A percentile compares a stretch with the other conserved stretches of the same genome.
Evolutionary conservation across 2,113 vertebrate species (phyloP).

Genomic region (Eudyptes chrysolophus): DNA sequence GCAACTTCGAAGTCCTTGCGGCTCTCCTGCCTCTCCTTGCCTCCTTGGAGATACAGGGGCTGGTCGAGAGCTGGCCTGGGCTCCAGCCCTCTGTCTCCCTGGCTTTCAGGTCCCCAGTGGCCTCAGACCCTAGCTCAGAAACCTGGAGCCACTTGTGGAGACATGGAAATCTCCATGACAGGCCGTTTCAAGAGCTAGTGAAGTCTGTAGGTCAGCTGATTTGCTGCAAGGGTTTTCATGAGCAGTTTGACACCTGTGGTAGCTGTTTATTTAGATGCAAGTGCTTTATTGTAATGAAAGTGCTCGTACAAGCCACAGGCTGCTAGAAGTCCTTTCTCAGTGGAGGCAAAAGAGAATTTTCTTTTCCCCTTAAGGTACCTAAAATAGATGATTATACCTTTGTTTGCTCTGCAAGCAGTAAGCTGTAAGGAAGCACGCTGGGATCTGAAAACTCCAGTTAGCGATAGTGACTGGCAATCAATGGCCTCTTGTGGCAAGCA

Average conservation of each 20-base stretch:
- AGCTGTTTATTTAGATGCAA: background rate
- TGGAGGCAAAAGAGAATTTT: background rate
- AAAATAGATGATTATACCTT: background rate
- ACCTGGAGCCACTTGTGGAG: background rate
- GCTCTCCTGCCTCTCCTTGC: background rate
- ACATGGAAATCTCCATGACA: background rate
- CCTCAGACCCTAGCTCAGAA: background rate
- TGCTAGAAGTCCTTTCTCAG: background rate
- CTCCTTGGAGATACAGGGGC: rapidly evolving
- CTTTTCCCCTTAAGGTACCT: background rate
- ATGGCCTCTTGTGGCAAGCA: background rate
- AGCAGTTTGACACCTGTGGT: background rate
- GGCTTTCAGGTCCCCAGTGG: background rate
- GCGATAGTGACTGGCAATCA: rapidly evolving
- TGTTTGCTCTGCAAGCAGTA: background rate
- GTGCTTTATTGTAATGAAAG: background rate
- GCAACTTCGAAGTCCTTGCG: rapidly evolving
- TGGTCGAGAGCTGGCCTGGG: background rate
- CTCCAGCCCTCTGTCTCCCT: background rate
- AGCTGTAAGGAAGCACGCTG: rapidly evolving
- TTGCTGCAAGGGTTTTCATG: background rate
- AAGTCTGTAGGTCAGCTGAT: background rate
- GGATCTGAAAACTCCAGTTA: background rate
- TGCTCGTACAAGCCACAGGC: background rate
- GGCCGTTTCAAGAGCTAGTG: background rate